These are phyloP conservation scores for Artemisiospiza belli DNA, from an alignment of 2,113 vertebrate genomes.

Conservation along the genomic window DNA sequence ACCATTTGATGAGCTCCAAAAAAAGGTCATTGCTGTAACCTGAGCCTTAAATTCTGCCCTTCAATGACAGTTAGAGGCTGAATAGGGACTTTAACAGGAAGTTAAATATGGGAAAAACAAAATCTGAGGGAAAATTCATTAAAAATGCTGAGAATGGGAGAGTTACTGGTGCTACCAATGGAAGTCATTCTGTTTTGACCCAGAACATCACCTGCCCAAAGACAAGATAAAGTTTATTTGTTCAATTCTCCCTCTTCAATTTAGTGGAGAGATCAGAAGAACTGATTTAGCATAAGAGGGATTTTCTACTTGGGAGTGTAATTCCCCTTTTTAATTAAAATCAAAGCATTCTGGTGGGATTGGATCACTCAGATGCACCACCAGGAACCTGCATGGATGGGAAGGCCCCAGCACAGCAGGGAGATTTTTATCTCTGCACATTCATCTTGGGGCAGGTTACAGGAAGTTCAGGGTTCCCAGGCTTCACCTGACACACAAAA, in stretches of 20 bases:
- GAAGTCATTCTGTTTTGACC: background rate
- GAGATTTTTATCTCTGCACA: slow-evolving; percentile 9
- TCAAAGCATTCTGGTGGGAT: slow-evolving; percentile 49
- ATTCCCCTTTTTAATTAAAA: slow-evolving; percentile 38
- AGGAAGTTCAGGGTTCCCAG: background rate
- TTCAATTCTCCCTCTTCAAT: background rate
- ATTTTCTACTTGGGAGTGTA: slow-evolving; percentile 12
- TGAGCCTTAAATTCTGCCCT: background rate
- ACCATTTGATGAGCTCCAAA: background rate
- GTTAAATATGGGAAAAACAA: background rate
- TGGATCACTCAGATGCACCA: background rate
- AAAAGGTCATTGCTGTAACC: slow-evolving; percentile 33
- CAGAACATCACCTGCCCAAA: background rate
- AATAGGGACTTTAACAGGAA: background rate
- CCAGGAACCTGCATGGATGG: background rate
- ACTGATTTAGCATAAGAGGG: background rate
- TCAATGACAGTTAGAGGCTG: background rate
- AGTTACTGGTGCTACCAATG: background rate
- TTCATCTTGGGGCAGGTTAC: background rate
- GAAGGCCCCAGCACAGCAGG: background rate
- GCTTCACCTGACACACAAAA: background rate
- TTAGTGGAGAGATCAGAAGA: slow-evolving; percentile 14
- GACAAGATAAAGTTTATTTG: background rate
- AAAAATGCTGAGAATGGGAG: background rate
- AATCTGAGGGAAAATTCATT: background rate